These are phyloP conservation scores for Sarcophaga subvicina DNA, from an alignment of 2,888 invertebrate species.

Conservation along the genomic window DNA sequence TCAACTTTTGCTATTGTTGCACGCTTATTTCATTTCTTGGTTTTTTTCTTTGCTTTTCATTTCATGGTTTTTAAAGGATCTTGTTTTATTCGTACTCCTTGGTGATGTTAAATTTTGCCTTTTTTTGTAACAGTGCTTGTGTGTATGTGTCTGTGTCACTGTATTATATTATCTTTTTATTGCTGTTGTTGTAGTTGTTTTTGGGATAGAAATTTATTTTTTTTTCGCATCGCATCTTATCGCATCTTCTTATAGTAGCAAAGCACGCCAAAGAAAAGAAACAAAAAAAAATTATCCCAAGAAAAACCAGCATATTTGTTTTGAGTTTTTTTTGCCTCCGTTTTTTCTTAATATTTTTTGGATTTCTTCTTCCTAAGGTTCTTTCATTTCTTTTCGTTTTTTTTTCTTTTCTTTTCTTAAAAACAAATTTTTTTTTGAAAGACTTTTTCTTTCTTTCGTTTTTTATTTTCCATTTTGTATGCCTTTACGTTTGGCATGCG, in stretches of 20 bases:
- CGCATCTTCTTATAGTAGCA: slow-evolving; percentile 43
- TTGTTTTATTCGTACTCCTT: neutral
- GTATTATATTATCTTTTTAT: slow-evolving; percentile 30
- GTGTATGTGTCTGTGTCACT: slow-evolving; percentile 20
- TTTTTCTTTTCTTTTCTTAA: neutral
- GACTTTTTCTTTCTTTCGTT: slow-evolving; percentile 19
- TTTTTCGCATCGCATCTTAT: slow-evolving; percentile 30
- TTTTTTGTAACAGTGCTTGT: neutral
- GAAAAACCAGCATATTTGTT: neutral
- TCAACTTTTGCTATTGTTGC: slow-evolving; percentile 48
- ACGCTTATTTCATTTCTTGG: neutral
- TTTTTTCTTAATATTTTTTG: slow-evolving; percentile 55
- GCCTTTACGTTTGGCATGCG: slow-evolving; percentile 57
- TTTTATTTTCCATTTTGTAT: neutral
- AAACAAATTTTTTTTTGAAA: slow-evolving; percentile 6
- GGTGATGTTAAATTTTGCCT: slow-evolving; percentile 37
- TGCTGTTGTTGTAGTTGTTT: neutral
- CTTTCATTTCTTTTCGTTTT: neutral
- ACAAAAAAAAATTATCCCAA: neutral
- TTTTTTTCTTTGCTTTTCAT: neutral
- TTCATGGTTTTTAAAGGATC: slow-evolving; percentile 1
- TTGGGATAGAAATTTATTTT: neutral
- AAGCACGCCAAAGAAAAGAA: neutral
- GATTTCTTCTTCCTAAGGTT: slow-evolving; percentile 60
- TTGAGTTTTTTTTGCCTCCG: slow-evolving; percentile 56